Evolutionary conservation across 2,797 vertebrate species (phyloP), one percentile per base, ranked within the genome.

Genomic region (Hippoglossus hippoglossus): DNA sequence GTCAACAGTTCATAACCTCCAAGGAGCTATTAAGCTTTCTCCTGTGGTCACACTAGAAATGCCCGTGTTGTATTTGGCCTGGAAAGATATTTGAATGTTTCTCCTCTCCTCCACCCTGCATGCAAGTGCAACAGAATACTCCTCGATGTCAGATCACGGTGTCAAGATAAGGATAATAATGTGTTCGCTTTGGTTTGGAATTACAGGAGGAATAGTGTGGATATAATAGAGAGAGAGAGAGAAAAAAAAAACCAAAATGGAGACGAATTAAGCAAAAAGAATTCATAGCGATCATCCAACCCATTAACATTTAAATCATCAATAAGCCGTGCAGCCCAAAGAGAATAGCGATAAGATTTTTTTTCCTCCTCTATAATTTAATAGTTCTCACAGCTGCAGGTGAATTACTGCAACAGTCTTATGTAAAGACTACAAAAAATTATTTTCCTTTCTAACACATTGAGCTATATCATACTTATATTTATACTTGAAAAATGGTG

Each of bases 1-100:
- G 96, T 96, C 96, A 97, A 96, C 96, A 96, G 96, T 97, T 98
- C 95, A 96, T 95, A 98, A 97, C 95, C 96, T 96, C 95, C 90
- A 90, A 95, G 96, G 96, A 95, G 96, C 96, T 95, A 96, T 98
- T 97, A 96, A 96, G 94, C 95, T 12, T 95, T 94, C 94, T 95
- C 95, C 94, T 93, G 94, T 95, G 95, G 95, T 94, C 94, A 93
- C 93, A 90, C 79, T 93, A 95, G 93, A 95, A 96, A 96, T 95
- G 94, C 94, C 95, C 93, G 94, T 96, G 95, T 97, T 97, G 95
- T 93, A 96, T 94, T 95, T 96, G 94, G 94, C 96, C 83, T 25
- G 77, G 75, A 67, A 77, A 80, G 73, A 79, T 82, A 80, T 89
- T 83, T 84, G 65, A 90, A 83, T 82, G 82, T 89, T 91, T 91